Conservation (phyloP, 1,140 invertebrate genomes). For the Tetramorium simillimum region DNA sequence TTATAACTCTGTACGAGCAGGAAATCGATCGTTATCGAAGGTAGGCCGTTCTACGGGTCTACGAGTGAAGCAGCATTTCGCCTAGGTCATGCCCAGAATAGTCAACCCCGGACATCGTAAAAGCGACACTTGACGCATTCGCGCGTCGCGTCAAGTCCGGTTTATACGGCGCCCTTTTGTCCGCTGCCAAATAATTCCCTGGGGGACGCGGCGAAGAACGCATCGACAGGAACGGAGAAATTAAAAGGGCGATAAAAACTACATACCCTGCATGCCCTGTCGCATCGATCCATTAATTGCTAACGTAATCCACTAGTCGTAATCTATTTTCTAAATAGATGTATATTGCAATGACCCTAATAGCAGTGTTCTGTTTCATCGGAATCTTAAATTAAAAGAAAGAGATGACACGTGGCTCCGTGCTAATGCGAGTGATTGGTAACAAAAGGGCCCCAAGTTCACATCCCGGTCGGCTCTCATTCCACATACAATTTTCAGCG, state of each 20-base stretch:
- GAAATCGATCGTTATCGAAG: conserved; percentile 58
- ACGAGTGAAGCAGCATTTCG: conserved; percentile 52
- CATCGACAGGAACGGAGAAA: neutral
- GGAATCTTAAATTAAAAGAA: neutral
- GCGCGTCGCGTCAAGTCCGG: neutral
- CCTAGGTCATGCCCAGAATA: conserved; percentile 65
- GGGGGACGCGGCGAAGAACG: neutral
- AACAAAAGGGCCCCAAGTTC: too few relatives aligned
- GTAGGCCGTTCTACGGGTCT: neutral
- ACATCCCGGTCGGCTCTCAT: too few relatives aligned
- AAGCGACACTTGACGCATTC: conserved; percentile 5
- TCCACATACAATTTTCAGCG: too few relatives aligned
- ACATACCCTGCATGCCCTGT: neutral
- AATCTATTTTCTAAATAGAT: neutral
- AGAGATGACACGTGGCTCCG: too few relatives aligned
- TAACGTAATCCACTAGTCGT: conserved; percentile 1
- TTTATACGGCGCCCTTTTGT: neutral
- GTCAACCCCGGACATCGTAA: conserved; percentile 45
- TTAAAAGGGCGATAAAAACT: neutral
- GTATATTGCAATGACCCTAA: neutral
- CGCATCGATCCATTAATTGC: neutral
- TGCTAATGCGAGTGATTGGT: too few relatives aligned
- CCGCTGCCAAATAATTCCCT: neutral
- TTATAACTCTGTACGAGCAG: conserved; percentile 30
- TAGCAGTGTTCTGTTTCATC: neutral